Base-by-base conservation (phyloP, 2,113 vertebrate genomes). In the Ophthalmolycus amberensis region DNA sequence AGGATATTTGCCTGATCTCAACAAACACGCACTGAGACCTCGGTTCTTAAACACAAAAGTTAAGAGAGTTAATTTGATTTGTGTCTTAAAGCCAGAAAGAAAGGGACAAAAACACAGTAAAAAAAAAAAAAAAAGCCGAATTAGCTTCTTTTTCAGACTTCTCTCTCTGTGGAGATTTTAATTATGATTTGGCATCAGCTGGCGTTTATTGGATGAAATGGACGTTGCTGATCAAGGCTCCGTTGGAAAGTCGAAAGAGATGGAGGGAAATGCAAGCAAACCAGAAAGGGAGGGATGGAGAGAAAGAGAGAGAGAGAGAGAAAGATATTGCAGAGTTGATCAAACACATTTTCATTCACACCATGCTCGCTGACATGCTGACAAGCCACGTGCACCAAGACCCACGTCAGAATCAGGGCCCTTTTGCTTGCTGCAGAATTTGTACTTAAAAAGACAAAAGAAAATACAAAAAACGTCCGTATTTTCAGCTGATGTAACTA, bases 161-260 rank as follows among this genome's bases (percentile, higher is more conserved):
- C 84, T 91, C 86, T 88, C 88, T 87, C 22, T 25, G 83, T 83
- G 79, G 90, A 93, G 93, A 93, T 94, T 93, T 93, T 93, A 93
- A 95, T 95, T 94, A 94, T 93, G 90, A 94, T 94, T 90, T 91
- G 92, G 91, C 86, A 84, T 91, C 82, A 75, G 85, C 77, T 74
- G 50, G 81, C 63, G 12, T 90, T 85, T 89, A 76, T 86, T 86
- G 75, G 89, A 92, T 92, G 85, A 93, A 92, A 94, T 91, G 88
- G 88, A 88, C 34, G 62, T 75, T 80, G 86, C 79, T 92, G 92
- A 94, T 94, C 87, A 91, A 92, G 90, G 91, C 85, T 81, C 71
- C 73, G 71, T 89, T 91, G 89, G 88, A 85, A 83, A 79, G 84
- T 84, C 25, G 85, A 81, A 11, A 59, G 63, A 88, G 89, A 91